Base-by-base conservation (phyloP, 2,113 vertebrate species). In the Rousettus leschenaultii region DNA sequence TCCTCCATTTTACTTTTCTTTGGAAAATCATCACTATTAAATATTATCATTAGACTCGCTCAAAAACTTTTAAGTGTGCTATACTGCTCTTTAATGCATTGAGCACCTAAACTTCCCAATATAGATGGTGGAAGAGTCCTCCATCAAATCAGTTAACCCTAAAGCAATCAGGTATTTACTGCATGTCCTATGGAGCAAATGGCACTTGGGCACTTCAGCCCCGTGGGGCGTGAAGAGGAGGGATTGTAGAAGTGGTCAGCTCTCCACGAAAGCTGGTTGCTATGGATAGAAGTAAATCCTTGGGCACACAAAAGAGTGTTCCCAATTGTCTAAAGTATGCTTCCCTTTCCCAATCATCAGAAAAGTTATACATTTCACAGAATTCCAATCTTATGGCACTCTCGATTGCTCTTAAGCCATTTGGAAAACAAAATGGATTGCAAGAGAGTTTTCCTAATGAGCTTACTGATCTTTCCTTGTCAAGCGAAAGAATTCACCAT, bases 401-500 rank as follows among this genome's bases (percentile, higher is more conserved):
- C 89, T 45, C 63, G 59, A 74, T 80, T 16, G 43, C 24, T 43
- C 65, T 79, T 88, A 95, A 86, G 73, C 51, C 48, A 85, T 68
- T 95, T 85, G 85, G 77, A 94, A 95, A 82, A 86, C 73, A 90
- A 90, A 96, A 83, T 28, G 51, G 59, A 87, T 94, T 78, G 43
- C 65, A 51, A 66, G 45, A 63, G 26, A 84, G 48, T 82, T 96
- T 92, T 80, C 87, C 77, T 71, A 90, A 92, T 84, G n/a, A 91
- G 65, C 57, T 96, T 45, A 12, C 66, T 80, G 91, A 75, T 93
- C 86, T 93, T 89, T 53, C 57, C 80, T 51, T 38, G 74, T 78
- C 51, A 86, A 83, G 87, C 73, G 78, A 94, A 92, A 95, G n/a
- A 95, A 95, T 88, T 96, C 78, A 61, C 71, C 92, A 96, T 65